phyloP scores from a whole-genome alignment of 92 coral and sea anemone genomes.

The Zoanthus sociatus region DNA sequence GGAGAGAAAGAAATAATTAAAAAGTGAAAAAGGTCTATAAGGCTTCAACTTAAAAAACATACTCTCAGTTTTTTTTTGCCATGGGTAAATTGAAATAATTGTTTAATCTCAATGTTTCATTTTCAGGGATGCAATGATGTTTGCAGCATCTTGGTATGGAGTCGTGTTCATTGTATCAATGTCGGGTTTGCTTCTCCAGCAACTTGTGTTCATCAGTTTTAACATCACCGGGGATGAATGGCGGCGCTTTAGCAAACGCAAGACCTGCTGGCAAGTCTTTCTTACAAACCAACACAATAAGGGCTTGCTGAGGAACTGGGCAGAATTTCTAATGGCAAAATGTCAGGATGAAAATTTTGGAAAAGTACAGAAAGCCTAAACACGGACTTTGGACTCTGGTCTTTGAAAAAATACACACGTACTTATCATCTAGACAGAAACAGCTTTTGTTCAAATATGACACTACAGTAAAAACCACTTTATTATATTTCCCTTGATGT shows the following conservation, averaged over 20 bases:
- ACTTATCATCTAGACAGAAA: too few relatives aligned
- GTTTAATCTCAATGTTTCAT: background rate
- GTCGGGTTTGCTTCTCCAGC: conserved; percentile 81
- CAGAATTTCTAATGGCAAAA: conserved; percentile 65
- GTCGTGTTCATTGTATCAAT: conserved; percentile 75
- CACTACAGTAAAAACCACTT: too few relatives aligned
- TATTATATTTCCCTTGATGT: too few relatives aligned
- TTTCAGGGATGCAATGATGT: conserved; percentile 86
- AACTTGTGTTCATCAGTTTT: conserved; percentile 81
- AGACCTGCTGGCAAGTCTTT: conserved; percentile 75
- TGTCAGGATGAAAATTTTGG: background rate
- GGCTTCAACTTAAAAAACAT: too few relatives aligned
- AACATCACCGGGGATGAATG: conserved; percentile 96
- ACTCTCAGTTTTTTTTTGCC: too few relatives aligned
- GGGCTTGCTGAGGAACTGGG: conserved; percentile 90
- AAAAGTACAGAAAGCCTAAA: conserved; percentile 24
- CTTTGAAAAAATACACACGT: too few relatives aligned
- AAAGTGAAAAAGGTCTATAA: too few relatives aligned
- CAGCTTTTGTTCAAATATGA: too few relatives aligned
- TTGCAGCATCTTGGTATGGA: conserved; percentile 77
- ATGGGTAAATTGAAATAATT: too few relatives aligned
- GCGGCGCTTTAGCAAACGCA: conserved; percentile 74
- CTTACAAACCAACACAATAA: conserved; percentile 75
- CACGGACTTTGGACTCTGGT: too few relatives aligned
- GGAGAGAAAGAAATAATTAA: too few relatives aligned